Conservation (phyloP, 2,797 vertebrate genomes). For the Cuculus canorus region DNA sequence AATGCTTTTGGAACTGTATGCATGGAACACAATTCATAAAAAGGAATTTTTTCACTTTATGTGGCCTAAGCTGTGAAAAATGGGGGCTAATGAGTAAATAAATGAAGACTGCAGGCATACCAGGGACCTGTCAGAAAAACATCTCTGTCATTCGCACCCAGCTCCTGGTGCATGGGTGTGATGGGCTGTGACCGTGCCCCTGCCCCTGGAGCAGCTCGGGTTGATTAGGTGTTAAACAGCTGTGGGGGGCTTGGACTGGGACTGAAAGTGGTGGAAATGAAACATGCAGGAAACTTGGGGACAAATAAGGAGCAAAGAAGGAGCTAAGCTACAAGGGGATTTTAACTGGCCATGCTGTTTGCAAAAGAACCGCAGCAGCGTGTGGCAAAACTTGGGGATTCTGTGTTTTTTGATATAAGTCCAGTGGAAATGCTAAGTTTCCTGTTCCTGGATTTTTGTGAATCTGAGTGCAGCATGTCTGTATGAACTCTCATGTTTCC, state of each 20-base stretch:
- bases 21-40: background rate
- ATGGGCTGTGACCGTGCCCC: background rate
- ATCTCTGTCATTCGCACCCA: background rate
- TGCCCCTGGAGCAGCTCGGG: fast-evolving
- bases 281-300: background rate
- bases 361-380: background rate
- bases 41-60: background rate
- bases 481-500: background rate
- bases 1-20: background rate
- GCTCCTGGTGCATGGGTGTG: fast-evolving
- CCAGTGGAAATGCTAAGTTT: background rate
- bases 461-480: background rate
- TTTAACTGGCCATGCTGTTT: background rate
- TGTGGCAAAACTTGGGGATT: background rate
- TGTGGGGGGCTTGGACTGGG: background rate
- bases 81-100: background rate
- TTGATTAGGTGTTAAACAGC: background rate
- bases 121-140: background rate
- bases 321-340: background rate
- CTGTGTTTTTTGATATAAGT: background rate
- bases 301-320: background rate
- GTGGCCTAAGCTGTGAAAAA: background rate
- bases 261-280: background rate
- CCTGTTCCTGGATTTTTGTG: background rate
- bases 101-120: background rate